Base-by-base conservation (phyloP, 2,888 invertebrate genomes). In the Acleris cristana region DNA sequence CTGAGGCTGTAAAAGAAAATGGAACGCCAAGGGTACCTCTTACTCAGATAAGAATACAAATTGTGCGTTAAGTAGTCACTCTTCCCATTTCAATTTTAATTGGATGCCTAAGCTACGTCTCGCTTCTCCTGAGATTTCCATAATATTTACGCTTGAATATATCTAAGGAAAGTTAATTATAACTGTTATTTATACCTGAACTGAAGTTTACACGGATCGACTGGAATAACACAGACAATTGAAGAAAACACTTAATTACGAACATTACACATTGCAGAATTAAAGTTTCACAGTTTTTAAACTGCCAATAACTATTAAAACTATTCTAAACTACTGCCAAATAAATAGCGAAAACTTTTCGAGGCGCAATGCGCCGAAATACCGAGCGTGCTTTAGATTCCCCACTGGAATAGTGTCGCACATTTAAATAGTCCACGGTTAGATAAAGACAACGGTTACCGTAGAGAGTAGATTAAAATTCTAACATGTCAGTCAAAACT, bases 371-470 rank as follows among this genome's bases (percentile, higher is more conserved):
- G 69, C 70, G 71, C 73, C 69, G 68, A 72, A 73, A 75, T 76
- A 70, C 64, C 74, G 76, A 69, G 71, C 72, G 52, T 45, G 64
- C 56, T 80, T 80, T 76, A 81, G 74, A 73, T 74, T 76, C 69
- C 79, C 78, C 76, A 65, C 71, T 59, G 77, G 77, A 71, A 34
- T 34, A 74, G 77, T 75, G 75, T 79, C 78, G 74, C 72, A 73
- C 69, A 40, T 40, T 40, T 40, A 40, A 40, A 40, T 40, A 40
- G 14, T 40, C 34, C 14, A 40, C 14, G 14, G 40, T 12, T 40
- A 40, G 40, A 40, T 40, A 40, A 40, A 40, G 40, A 40, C 40
- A 10, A 14, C 40, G 3, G 40, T 3, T 14, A 40, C 40, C 40
- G 40, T 40, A 40, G 40, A 14, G 40, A 14, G 40, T 4, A 40